A percentile compares a stretch with the other conserved stretches of the same genome.
These are phyloP conservation scores for Latrodectus geometricus DNA, from an alignment of 1,140 invertebrate species.

Conservation along the genomic window DNA sequence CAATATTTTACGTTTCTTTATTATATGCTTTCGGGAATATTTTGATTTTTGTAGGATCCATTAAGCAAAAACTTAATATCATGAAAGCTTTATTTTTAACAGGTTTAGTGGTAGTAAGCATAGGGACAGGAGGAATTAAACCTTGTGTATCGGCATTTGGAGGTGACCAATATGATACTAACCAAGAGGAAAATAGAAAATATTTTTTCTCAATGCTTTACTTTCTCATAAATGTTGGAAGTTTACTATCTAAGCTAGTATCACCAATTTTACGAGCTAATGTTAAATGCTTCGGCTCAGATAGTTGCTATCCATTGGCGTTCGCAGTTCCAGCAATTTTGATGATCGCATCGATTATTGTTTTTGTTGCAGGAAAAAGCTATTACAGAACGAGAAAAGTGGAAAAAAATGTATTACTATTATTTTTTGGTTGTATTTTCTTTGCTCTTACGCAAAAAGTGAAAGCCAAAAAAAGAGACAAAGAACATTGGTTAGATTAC, in stretches of 20 bases:
- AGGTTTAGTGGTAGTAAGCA: constrained; percentile 80
- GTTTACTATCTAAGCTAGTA: constrained; percentile 68
- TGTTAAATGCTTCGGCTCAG: constrained; percentile 67
- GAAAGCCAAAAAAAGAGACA: too few relatives aligned
- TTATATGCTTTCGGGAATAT: constrained; percentile 89
- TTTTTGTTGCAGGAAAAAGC: constrained; percentile 83
- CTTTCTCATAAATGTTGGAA: constrained; percentile 69
- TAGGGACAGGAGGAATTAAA: constrained; percentile 95
- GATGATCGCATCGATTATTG: constrained; percentile 68
- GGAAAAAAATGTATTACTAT: constrained; percentile 81
- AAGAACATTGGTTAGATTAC: constrained; percentile 83
- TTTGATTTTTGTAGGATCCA: constrained; percentile 75
- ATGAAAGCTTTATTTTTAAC: constrained; percentile 74
- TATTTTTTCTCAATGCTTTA: constrained; percentile 67
- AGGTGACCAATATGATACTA: constrained; percentile 89
- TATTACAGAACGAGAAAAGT: constrained; percentile 83
- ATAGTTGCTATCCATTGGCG: constrained; percentile 68
- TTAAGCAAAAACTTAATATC: neutral
- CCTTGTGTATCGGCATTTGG: too few relatives aligned
- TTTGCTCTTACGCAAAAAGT: constrained; percentile 64
- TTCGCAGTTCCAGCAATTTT: constrained; percentile 68
- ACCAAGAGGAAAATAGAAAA: constrained; percentile 65
- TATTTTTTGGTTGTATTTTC: constrained; percentile 80
- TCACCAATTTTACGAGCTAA: constrained; percentile 16
- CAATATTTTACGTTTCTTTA: constrained; percentile 73